Percentiles rank a stretch among this genome's conserved stretches.
phyloP scores from a whole-genome alignment of 2,888 invertebrate genomes.

The Mycalesis mineus region DNA sequence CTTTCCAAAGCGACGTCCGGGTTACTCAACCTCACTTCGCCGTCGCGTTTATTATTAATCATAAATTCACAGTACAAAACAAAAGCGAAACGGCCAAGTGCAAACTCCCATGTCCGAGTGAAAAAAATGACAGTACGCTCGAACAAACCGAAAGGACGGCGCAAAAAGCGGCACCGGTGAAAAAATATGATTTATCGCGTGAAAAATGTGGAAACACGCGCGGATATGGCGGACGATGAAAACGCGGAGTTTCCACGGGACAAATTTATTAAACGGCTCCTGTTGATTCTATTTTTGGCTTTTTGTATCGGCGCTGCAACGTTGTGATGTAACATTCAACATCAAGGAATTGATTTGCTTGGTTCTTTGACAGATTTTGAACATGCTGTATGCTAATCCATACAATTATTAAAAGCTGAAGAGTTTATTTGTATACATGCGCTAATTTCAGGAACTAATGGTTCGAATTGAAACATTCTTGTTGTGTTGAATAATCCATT shows the following conservation, averaged over 20 bases:
- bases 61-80: constrained; percentile 65
- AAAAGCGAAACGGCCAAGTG: constrained; percentile 64
- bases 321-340: background rate
- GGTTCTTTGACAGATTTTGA: background rate
- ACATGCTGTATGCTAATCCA: too few species aligned
- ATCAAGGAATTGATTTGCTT: background rate
- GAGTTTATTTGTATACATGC: too few species aligned
- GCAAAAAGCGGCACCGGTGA: constrained; percentile 75
- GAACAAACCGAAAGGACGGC: constrained; percentile 71
- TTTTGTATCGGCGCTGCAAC: background rate
- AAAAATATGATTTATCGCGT: constrained; percentile 78
- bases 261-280: constrained; percentile 74
- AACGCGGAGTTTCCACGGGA: constrained; percentile 70
- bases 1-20: constrained; percentile 5
- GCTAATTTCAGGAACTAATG: too few species aligned
- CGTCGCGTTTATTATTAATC: constrained; percentile 55
- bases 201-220: constrained; percentile 79
- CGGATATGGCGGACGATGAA: constrained; percentile 69
- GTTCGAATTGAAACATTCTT: too few species aligned
- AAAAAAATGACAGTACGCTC: constrained; percentile 75
- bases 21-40: constrained; percentile 28
- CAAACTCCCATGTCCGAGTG: constrained; percentile 69
- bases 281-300: constrained; percentile 47
- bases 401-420: too few species aligned
- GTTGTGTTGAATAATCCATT: too few species aligned